Conservation (phyloP, 2,797 vertebrate genomes). For the Neosalanx taihuensis region DNA sequence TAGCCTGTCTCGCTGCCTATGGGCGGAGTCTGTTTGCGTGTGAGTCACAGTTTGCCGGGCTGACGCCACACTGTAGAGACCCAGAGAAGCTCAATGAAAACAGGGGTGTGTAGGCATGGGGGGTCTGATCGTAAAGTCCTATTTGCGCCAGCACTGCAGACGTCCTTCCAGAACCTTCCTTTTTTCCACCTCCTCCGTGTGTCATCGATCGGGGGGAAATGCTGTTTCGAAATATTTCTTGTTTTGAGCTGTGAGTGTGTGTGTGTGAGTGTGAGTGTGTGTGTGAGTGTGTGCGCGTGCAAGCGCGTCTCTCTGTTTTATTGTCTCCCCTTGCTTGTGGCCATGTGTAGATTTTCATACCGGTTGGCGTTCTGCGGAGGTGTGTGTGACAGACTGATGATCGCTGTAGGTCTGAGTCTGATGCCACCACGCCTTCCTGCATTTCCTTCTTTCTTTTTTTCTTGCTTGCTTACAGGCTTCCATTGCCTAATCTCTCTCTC, state of each 20-base stretch:
- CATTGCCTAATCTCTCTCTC: background rate
- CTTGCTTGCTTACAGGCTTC: constrained; percentile 47
- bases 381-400: background rate
- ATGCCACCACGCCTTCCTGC: constrained; percentile 12
- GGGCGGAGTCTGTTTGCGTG: constrained; percentile 38
- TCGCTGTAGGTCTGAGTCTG: background rate
- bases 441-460: background rate
- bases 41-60: constrained; percentile 60
- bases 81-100: constrained; percentile 57
- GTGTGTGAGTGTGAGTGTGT: background rate
- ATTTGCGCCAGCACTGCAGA: constrained; percentile 12
- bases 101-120: constrained; percentile 33
- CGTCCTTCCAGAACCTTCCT: constrained; percentile 14
- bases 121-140: constrained; percentile 3
- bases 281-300: constrained; percentile 12
- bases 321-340: background rate
- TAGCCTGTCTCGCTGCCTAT: constrained; percentile 13
- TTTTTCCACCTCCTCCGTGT: constrained; percentile 16
- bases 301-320: constrained; percentile 18
- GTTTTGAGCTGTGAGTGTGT: constrained; percentile 28
- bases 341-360: background rate
- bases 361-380: background rate
- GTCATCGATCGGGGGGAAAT: constrained; percentile 30
- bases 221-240: constrained; percentile 48
- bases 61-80: constrained; percentile 59